Conservation (phyloP, 2,888 invertebrate genomes). For the Leucozona laternaria region DNA sequence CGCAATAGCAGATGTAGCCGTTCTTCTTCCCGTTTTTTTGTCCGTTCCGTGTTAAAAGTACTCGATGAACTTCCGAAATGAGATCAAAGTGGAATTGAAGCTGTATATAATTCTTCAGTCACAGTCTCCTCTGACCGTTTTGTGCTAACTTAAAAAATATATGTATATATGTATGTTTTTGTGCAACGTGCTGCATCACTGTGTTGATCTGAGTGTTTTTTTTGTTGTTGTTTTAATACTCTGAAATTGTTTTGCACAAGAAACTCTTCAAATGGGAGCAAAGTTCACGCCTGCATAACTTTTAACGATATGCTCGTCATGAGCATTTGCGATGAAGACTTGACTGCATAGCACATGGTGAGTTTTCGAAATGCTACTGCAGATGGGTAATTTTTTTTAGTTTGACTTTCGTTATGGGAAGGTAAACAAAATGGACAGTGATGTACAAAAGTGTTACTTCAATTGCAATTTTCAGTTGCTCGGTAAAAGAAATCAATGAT, state of each 20-base stretch:
- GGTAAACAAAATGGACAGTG: constrained; percentile 25
- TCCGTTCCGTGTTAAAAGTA: constrained; percentile 50
- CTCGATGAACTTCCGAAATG: constrained; percentile 72
- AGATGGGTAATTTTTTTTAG: constrained; percentile 42
- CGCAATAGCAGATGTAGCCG: constrained; percentile 3
- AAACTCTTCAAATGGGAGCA: constrained; percentile 74
- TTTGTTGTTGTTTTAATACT: constrained; percentile 52
- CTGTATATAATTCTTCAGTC: constrained; percentile 30
- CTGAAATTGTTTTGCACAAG: constrained; percentile 56
- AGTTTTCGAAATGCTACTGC: constrained; percentile 60
- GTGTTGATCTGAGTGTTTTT: constrained; percentile 36
- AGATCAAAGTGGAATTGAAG: constrained; percentile 69
- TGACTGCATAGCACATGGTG: constrained; percentile 27
- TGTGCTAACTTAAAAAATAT: constrained; percentile 21
- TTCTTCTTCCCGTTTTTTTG: neutral
- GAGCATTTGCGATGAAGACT: constrained; percentile 42
- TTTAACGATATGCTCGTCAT: constrained; percentile 71
- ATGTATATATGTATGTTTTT: neutral
- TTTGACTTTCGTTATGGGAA: constrained; percentile 13
- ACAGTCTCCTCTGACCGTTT: constrained; percentile 5
- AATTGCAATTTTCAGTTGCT: too few species aligned
- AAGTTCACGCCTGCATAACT: constrained; percentile 73
- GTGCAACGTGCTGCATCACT: constrained; percentile 23
- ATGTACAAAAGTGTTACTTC: constrained; percentile 1
- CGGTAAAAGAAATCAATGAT: too few species aligned